Base-by-base conservation (phyloP, 2,888 invertebrate species). In the Leuctra nigra region DNA sequence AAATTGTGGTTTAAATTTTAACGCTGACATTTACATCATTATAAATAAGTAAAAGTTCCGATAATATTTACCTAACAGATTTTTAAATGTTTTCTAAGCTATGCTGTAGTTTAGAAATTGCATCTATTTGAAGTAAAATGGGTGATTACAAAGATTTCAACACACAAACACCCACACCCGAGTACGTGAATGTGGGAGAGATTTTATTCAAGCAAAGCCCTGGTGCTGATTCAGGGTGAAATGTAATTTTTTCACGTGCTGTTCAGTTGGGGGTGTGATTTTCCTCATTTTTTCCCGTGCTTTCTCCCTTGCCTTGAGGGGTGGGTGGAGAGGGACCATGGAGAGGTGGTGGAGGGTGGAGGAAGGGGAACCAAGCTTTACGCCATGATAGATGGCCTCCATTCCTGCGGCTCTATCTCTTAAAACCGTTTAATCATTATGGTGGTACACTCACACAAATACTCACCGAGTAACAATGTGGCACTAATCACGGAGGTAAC, bases 361-460 rank as follows among this genome's bases (percentile, higher is more conserved):
- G 44, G 29, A 29, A 13, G 33, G 50, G 9, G 20, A 35, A 50
- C 13, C 18, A 20, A 35, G 29, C 29, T 16, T n/a, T 14, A 20
- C 35, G 9, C 16, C 14, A 20, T 46, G 55, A 47, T 55, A 24
- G 55, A 55, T 55, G 46, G 22, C 7, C 16, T 41, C 41, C 41
- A 9, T 54, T 41, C 54, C 39, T 25, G 54, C 39, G 54, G 39
- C 44, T 41, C 39, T 54, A 23, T 54, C 46, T 54, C 33, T 44
- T 54, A 29, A 54, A 54, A 54, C 16, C 54, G 54, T 54, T 54
- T 54, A 54, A 54, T 54, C 33, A 46, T 54, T n/a, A 35, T 25
- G 25, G 46, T 13, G n/a, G 24, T 44, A 39, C 39, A 39, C 23
- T 23, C 4, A 44, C 22, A 20, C 44, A 44, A 9, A 44, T 41